These are phyloP conservation scores for Zonitis immaculata DNA, from an alignment of 2,888 invertebrate genomes.

Conservation along the genomic window DNA sequence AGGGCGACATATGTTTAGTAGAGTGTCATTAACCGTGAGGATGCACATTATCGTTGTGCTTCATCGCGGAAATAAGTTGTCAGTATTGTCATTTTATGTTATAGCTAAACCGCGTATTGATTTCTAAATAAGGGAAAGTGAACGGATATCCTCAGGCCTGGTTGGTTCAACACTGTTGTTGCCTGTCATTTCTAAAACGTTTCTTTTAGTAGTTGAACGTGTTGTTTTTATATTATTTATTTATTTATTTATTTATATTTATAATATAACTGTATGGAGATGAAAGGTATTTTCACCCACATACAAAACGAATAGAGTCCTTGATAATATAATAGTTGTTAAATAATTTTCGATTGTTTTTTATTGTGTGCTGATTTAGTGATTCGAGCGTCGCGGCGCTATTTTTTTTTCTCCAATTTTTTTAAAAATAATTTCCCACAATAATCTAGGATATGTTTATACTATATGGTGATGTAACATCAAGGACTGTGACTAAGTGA, in stretches of 20 bases:
- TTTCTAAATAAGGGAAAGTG: slow-evolving; percentile 45
- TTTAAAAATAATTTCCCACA: background rate
- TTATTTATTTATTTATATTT: background rate
- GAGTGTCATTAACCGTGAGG: slow-evolving; percentile 13
- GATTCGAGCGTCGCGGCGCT: background rate
- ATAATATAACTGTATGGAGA: background rate
- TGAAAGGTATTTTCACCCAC: slow-evolving; percentile 14
- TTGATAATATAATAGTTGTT: too few species aligned
- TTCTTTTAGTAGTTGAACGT: slow-evolving; percentile 8
- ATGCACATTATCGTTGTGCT: slow-evolving; percentile 13
- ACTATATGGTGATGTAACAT: slow-evolving; percentile 18
- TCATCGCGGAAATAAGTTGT: slow-evolving; percentile 12
- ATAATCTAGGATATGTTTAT: background rate
- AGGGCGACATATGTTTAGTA: background rate
- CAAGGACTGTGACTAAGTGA: slow-evolving; percentile 22
- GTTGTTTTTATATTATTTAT: too few species aligned
- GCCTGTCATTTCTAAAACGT: slow-evolving; percentile 16
- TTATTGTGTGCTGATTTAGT: background rate
- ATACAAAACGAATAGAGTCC: too few species aligned
- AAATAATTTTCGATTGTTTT: too few species aligned
- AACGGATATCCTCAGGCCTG: slow-evolving; percentile 42
- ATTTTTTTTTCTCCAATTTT: background rate
- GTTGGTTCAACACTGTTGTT: slow-evolving; percentile 15
- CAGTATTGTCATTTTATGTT: slow-evolving; percentile 21
- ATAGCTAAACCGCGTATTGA: slow-evolving; percentile 33